These are phyloP conservation scores for Chiridota heheva DNA, from an alignment of 35 echinoderm and acorn worm species.

Conservation along the genomic window DNA sequence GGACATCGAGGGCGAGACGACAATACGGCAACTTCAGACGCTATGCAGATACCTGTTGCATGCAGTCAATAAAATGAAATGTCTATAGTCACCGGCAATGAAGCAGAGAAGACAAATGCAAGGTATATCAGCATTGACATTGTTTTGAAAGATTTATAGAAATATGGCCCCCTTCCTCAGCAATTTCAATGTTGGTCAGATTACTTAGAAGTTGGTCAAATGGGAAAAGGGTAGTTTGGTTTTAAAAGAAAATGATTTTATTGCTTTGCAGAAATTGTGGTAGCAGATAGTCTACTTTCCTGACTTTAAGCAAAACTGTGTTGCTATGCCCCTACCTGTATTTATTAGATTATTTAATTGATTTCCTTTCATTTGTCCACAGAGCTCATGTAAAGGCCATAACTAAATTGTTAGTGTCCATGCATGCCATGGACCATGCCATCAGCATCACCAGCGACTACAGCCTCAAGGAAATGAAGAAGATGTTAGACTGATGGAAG, in stretches of 20 bases:
- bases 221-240: no score
- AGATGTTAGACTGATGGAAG: constrained; percentile 63
- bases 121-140: constrained; percentile 62
- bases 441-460: constrained; percentile 70
- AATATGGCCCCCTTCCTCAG: no score
- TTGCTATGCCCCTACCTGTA: no score
- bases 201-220: no score
- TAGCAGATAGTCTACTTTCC: no score
- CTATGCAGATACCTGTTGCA: constrained; percentile 80
- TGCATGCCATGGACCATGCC: constrained; percentile 97
- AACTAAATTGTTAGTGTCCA: constrained; percentile 82
- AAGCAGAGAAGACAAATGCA: constrained; percentile 59
- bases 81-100: constrained; percentile 21
- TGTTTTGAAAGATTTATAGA: no score
- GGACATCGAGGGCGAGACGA: constrained; percentile 80
- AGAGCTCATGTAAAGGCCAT: constrained; percentile 65
- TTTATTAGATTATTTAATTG: no score
- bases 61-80: constrained; percentile 39
- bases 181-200: no score
- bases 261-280: no score
- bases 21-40: constrained; percentile 79
- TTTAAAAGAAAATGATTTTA: no score
- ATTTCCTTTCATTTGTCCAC: no score
- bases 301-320: no score
- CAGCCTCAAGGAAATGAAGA: constrained; percentile 88